These are phyloP conservation scores for Strigamia maritima DNA, from an alignment of 2,888 invertebrate genomes.

Conservation along the genomic window DNA sequence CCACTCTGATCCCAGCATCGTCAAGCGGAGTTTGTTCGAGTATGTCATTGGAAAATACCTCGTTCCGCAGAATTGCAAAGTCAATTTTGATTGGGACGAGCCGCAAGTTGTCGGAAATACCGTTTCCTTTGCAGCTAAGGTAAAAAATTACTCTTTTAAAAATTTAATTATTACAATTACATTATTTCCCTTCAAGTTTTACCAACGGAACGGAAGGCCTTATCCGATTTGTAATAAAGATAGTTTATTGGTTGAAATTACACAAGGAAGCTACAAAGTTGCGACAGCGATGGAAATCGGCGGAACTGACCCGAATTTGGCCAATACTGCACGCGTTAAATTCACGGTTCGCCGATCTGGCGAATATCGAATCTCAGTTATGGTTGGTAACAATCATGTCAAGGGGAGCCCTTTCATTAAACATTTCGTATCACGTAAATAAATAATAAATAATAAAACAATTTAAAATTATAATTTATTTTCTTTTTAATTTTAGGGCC, in stretches of 20 bases:
- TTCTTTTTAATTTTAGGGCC: constrained; percentile 58
- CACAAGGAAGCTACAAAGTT: constrained; percentile 75
- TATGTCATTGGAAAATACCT: constrained; percentile 90
- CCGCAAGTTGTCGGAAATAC: constrained; percentile 85
- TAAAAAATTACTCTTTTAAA: constrained; percentile 47
- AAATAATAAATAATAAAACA: no score
- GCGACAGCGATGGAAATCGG: constrained; percentile 83
- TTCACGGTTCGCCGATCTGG: constrained; percentile 90
- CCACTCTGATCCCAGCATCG: constrained; percentile 67
- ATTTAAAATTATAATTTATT: constrained; percentile 55
- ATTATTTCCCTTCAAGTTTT: constrained; percentile 62
- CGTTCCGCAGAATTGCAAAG: constrained; percentile 79
- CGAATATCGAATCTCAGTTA: constrained; percentile 78
- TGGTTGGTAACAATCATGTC: constrained; percentile 76
- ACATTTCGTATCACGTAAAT: constrained; percentile 73
- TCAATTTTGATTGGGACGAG: constrained; percentile 86
- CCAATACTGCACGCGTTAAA: constrained; percentile 81
- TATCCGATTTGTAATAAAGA: constrained; percentile 93
- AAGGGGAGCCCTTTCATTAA: constrained; percentile 82
- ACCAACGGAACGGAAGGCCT: constrained; percentile 87
- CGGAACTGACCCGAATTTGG: constrained; percentile 75
- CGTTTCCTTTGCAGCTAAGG: constrained; percentile 80
- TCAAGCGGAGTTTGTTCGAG: constrained; percentile 81
- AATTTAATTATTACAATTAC: no score
- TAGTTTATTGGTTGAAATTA: constrained; percentile 80